A percentile compares a stretch with the other conserved stretches of the same genome.
Evolutionary conservation across 2,113 vertebrate genomes (phyloP).

Genomic region (Gambusia affinis): DNA sequence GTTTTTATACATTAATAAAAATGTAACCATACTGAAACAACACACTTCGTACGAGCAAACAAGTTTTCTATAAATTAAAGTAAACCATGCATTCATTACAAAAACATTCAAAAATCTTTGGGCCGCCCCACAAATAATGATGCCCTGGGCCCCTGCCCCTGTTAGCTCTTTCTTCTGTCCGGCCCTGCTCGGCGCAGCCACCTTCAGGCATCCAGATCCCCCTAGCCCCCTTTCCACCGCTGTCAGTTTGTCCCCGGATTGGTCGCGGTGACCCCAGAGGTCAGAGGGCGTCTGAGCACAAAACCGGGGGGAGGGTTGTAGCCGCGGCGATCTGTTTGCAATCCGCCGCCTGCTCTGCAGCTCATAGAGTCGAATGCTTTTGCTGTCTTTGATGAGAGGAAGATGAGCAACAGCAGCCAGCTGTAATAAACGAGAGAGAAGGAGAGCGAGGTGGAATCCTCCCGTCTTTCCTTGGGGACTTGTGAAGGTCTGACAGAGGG

Average conservation of each 20-base stretch:
- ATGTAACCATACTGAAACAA: too few relatives aligned
- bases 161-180: too few relatives aligned
- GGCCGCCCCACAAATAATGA: too few relatives aligned
- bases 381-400: slow-evolving; percentile 21
- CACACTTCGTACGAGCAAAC: too few relatives aligned
- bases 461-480: slow-evolving; percentile 10
- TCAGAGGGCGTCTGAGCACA: slow-evolving; percentile 54
- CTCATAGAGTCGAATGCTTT: slow-evolving; percentile 38
- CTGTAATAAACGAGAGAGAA: slow-evolving; percentile 10
- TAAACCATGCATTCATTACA: too few relatives aligned
- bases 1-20: too few relatives aligned
- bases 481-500: slow-evolving; percentile 23
- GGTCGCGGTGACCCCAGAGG: slow-evolving; percentile 56
- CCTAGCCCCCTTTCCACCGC: slow-evolving; percentile 17
- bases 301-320: slow-evolving; percentile 34
- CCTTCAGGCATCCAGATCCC: not conserved
- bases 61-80: too few relatives aligned
- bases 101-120: too few relatives aligned
- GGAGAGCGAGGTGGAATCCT: not conserved
- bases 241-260: slow-evolving; percentile 63
- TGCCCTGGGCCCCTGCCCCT: too few relatives aligned
- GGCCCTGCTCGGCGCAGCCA: not conserved
- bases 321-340: slow-evolving; percentile 52
- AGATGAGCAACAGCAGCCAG: slow-evolving; percentile 3
- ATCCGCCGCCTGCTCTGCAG: slow-evolving; percentile 45